Evolutionary conservation across 1,140 invertebrate genomes (phyloP).

Genomic region (Samia ricini): DNA sequence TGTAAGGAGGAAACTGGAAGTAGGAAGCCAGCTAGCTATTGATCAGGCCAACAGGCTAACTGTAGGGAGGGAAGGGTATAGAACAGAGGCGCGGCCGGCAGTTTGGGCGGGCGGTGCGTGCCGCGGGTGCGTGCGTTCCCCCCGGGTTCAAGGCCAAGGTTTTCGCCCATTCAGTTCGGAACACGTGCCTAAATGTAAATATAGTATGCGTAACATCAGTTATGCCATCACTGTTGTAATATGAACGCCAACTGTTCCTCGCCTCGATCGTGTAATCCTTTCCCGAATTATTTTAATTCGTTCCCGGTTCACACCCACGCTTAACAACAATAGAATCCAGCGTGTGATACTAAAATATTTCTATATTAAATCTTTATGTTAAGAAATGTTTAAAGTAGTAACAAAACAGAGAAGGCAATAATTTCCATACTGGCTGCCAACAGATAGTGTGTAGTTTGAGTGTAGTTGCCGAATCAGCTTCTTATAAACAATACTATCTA

Average conservation of each 20-base stretch:
- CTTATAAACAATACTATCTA: too few species aligned
- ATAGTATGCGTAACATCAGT: slow-evolving; percentile 58
- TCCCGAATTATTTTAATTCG: slow-evolving; percentile 13
- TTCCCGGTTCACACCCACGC: background rate
- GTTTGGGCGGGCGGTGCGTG: slow-evolving; percentile 70
- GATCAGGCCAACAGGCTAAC: slow-evolving; percentile 41
- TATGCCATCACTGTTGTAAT: slow-evolving; percentile 47
- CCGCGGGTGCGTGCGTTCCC: slow-evolving; percentile 48
- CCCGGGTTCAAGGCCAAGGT: slow-evolving; percentile 65
- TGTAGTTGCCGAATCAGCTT: too few species aligned
- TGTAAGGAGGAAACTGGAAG: slow-evolving; percentile 39
- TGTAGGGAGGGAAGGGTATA: slow-evolving; percentile 24
- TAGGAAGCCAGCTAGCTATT: slow-evolving; percentile 59
- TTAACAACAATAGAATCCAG: background rate
- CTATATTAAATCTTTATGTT: background rate
- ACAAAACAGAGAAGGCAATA: too few species aligned
- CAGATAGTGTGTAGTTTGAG: too few species aligned
- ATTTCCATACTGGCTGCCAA: too few species aligned
- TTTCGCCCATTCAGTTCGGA: slow-evolving; percentile 65
- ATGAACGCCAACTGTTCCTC: slow-evolving; percentile 23
- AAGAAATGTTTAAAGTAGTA: background rate
- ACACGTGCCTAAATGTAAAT: slow-evolving; percentile 74
- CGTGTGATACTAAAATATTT: background rate
- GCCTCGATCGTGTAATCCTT: slow-evolving; percentile 9
- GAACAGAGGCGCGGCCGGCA: slow-evolving; percentile 49